Conservation (phyloP, 64 coral and sea anemone species). For the Dendronephthya gigantea region DNA sequence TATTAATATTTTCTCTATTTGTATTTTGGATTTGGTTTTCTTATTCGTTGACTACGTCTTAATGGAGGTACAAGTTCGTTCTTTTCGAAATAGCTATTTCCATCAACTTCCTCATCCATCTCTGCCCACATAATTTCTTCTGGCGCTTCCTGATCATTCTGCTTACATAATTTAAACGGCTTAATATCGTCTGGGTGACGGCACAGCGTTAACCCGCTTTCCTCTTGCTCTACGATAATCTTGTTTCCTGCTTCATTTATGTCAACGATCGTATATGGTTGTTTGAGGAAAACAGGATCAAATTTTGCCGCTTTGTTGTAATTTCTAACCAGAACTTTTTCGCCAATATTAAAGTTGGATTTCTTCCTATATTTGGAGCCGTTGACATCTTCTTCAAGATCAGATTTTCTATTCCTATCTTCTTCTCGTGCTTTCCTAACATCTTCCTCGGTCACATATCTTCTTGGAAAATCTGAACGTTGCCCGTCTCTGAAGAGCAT, state of each 20-base stretch:
- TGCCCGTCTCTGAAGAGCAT: conserved; percentile 4
- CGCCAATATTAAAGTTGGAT: not conserved
- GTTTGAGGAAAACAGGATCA: not conserved
- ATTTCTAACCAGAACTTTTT: not conserved
- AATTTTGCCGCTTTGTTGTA: not conserved
- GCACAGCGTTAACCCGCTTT: not conserved
- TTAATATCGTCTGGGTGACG: not conserved
- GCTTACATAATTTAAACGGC: not conserved
- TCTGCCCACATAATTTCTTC: not conserved
- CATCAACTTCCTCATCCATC: not conserved
- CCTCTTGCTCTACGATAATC: not conserved
- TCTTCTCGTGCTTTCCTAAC: not conserved
- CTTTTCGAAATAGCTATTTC: not conserved
- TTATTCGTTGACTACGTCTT: not conserved
- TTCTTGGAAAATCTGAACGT: conserved; percentile 12
- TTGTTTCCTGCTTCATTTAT: conserved; percentile 11
- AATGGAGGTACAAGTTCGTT: not conserved
- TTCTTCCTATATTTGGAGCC: conserved; percentile 7
- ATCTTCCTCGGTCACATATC: not conserved
- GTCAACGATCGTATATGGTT: not conserved
- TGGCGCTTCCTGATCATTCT: not conserved
- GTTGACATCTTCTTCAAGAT: not conserved
- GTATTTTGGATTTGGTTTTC: not conserved
- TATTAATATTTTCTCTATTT: no score
- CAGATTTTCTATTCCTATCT: not conserved